These are phyloP conservation scores for Baccha elongata DNA, from an alignment of 2,888 invertebrate species.

Conservation along the genomic window DNA sequence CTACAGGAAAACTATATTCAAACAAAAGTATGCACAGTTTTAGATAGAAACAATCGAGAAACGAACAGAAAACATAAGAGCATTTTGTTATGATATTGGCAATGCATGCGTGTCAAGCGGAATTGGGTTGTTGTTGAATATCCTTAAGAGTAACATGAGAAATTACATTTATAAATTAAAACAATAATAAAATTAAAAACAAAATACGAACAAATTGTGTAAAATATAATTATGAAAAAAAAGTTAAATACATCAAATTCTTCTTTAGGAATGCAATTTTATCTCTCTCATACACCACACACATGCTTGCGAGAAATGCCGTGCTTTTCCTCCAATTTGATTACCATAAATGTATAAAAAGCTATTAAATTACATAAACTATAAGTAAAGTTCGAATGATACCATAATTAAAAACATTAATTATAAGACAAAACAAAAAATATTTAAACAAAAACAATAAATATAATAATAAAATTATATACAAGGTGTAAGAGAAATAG, in stretches of 20 bases:
- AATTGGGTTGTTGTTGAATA: constrained; percentile 23
- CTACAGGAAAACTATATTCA: constrained; percentile 15
- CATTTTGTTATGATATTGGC: constrained; percentile 4
- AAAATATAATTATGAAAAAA: not conserved
- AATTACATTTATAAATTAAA: not conserved
- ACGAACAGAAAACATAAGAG: not conserved
- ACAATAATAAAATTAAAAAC: not conserved
- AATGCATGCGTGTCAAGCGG: constrained; percentile 40
- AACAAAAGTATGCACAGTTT: constrained; percentile 11
- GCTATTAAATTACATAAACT: constrained; percentile 47
- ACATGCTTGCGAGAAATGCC: constrained; percentile 50
- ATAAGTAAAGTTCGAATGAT: constrained; percentile 30
- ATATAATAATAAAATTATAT: constrained; percentile 47
- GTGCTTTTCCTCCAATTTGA: constrained; percentile 52
- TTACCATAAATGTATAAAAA: constrained; percentile 50
- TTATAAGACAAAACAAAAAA: constrained; percentile 28
- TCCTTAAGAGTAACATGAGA: not conserved
- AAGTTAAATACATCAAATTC: not conserved
- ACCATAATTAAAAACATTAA: constrained; percentile 22
- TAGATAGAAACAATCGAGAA: not conserved
- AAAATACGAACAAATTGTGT: not conserved
- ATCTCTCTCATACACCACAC: constrained; percentile 7
- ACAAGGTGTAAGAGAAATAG: constrained; percentile 37
- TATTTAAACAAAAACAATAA: constrained; percentile 6
- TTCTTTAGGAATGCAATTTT: constrained; percentile 11